Conservation (phyloP, 2,888 invertebrate species). For the Dicyrtomina minuta region DNA sequence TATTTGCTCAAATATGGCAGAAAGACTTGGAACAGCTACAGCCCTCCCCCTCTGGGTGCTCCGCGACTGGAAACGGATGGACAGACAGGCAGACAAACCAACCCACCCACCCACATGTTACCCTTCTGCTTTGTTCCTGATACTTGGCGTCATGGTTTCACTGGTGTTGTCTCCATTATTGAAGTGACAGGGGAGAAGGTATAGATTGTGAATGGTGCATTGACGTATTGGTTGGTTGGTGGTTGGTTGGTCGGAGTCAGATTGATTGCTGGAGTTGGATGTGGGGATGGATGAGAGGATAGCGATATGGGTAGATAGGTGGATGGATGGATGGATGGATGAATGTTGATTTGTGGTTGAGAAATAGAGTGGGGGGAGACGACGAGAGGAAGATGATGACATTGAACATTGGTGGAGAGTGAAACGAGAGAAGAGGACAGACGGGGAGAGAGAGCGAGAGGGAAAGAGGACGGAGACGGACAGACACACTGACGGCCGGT, state of each 20-base stretch:
- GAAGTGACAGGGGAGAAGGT: too few species aligned
- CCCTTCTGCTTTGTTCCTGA: too few species aligned
- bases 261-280: too few species aligned
- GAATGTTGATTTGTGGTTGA: constrained; percentile 28
- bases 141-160: too few species aligned
- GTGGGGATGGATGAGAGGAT: constrained; percentile 11
- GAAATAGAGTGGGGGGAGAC: not conserved
- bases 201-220: too few species aligned
- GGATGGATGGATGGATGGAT: constrained; percentile 15
- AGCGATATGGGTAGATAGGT: constrained; percentile 17
- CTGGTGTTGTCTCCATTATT: too few species aligned
- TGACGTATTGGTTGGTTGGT: too few species aligned
- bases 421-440: not conserved
- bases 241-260: not conserved
- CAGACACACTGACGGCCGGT: not conserved
- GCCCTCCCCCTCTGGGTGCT: not conserved
- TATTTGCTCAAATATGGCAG: too few species aligned
- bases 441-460: not conserved
- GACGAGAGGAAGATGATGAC: not conserved
- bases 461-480: not conserved
- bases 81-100: too few species aligned
- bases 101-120: too few species aligned
- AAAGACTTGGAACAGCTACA: too few species aligned
- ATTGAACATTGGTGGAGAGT: not conserved
- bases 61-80: too few species aligned